phyloP scores from a whole-genome alignment of 2,888 invertebrate species.

The Cheilosia vulpina region DNA sequence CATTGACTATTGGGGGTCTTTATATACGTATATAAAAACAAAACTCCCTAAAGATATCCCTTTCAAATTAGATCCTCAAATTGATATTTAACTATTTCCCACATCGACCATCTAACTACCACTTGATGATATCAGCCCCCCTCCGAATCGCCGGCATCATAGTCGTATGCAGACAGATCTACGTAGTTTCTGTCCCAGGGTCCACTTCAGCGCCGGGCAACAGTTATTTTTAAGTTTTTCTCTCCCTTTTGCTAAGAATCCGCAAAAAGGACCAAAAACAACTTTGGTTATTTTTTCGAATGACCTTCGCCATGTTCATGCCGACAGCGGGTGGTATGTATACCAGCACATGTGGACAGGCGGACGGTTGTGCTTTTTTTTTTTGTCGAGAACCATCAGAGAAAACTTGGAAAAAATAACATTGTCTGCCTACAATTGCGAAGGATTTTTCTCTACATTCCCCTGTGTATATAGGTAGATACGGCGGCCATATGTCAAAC shows the following conservation, averaged over 20 bases:
- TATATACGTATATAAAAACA: no score
- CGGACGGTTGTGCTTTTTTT: constrained; percentile 32
- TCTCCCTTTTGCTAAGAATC: constrained; percentile 28
- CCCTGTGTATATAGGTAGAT: constrained; percentile 9
- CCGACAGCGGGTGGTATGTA: constrained; percentile 9
- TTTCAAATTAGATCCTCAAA: no score
- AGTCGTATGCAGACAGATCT: not conserved
- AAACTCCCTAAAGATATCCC: no score
- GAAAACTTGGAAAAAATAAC: constrained; percentile 53
- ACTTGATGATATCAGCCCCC: no score
- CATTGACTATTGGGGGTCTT: not conserved
- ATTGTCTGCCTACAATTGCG: constrained; percentile 53
- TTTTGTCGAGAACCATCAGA: constrained; percentile 16
- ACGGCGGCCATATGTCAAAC: constrained; percentile 34
- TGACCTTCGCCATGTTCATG: constrained; percentile 58
- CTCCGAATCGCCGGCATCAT: not conserved
- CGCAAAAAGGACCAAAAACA: constrained; percentile 35
- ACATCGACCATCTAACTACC: no score
- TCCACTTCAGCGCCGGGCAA: constrained; percentile 60
- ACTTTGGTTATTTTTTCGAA: constrained; percentile 46
- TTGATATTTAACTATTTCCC: no score
- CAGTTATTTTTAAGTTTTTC: constrained; percentile 64
- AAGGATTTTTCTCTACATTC: constrained; percentile 22
- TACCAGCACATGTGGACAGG: constrained; percentile 26
- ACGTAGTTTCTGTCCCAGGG: constrained; percentile 34